Evolutionary conservation across 2,797 vertebrate genomes (phyloP).

Genomic region (Craterocephalus amniculus): DNA sequence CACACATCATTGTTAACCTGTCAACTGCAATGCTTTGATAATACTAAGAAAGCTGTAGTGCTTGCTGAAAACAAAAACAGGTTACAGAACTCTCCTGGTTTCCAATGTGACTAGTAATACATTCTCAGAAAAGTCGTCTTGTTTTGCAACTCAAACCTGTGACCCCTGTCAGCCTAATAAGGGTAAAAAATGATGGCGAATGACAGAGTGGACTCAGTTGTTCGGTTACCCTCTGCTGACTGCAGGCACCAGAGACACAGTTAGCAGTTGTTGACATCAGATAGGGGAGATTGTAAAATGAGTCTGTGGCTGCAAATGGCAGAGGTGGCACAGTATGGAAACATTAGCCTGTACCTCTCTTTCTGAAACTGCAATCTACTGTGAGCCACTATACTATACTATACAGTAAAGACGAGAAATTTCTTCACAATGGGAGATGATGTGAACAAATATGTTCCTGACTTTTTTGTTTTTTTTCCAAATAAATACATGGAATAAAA

Average conservation of each 20-base stretch:
- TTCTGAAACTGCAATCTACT: slow-evolving; percentile 40
- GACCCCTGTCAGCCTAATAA: slow-evolving; percentile 47
- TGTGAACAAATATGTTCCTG: slow-evolving; percentile 1
- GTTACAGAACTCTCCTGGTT: slow-evolving; percentile 18
- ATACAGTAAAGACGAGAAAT: neutral
- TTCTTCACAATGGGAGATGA: neutral
- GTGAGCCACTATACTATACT: no score
- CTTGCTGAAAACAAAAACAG: slow-evolving; percentile 30
- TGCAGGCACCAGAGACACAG: slow-evolving; percentile 46
- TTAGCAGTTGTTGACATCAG: slow-evolving; percentile 68
- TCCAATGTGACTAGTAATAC: neutral
- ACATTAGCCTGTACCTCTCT: slow-evolving; percentile 59
- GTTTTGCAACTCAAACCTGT: slow-evolving; percentile 42
- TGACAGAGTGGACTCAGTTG: slow-evolving; percentile 37
- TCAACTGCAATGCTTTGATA: slow-evolving; percentile 25
- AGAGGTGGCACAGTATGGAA: slow-evolving; percentile 60
- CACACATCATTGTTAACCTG: slow-evolving; percentile 14
- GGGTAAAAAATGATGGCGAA: slow-evolving; percentile 47
- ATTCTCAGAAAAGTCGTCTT: slow-evolving; percentile 33
- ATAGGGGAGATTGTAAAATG: slow-evolving; percentile 69
- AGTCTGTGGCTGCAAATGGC: slow-evolving; percentile 67
- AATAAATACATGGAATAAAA: slow-evolving; percentile 8
- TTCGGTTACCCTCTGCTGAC: slow-evolving; percentile 60
- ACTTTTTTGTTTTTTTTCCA: neutral
- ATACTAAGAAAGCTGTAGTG: slow-evolving; percentile 8